Evolutionary conservation across 2,797 vertebrate genomes (phyloP), one percentile per base, ranked within the genome.

Genomic region (Tolypeutes matacus): DNA sequence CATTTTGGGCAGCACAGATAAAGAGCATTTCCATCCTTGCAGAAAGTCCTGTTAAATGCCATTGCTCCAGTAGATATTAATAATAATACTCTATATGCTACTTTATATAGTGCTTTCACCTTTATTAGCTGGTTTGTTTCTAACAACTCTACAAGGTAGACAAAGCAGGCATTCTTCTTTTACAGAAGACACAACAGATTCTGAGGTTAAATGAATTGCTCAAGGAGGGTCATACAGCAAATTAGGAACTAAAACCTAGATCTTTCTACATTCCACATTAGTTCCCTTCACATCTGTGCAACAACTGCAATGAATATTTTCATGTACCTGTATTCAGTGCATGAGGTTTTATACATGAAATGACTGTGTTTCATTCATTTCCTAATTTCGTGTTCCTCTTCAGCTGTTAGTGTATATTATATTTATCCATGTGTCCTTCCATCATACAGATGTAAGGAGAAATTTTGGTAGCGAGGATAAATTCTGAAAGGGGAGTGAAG

Each of bases 191-290:
- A 36, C 29, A 53, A 67, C 56, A n/a, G 7, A 67, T 60, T 78
- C 67, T 62, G 56, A 84, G 31, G 78, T 53, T 84, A 75, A 39
- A 72, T 76, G n/a, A 90, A 53, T 60, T 87, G 42, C 21, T 94
- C 58, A 64, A 42, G 36, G 46, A 64, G 34, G 36, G 46, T 69
- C 64, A 75, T 42, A 60, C 20, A 7, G 3, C 46, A 89, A 31
- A 58, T 58, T 62, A 70, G 42, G n/a, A 95, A 36, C 12, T n/a
- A 42, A 85, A 80, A 25, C 12, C 13, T 5, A 34, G 31, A 25
- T 60, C 76, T 84, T 56, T n/a, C 9, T 67, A 36, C 70, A 2
- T 23, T 21, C 53, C 56, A 7, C 42, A 7, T 14, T 87, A 36
- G 46, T 81, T 92, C 31, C 27, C 7, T 49, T 72, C 21, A 7